phyloP scores from a whole-genome alignment of 64 coral and sea anemone genomes.

The Dendronephthya gigantea region DNA sequence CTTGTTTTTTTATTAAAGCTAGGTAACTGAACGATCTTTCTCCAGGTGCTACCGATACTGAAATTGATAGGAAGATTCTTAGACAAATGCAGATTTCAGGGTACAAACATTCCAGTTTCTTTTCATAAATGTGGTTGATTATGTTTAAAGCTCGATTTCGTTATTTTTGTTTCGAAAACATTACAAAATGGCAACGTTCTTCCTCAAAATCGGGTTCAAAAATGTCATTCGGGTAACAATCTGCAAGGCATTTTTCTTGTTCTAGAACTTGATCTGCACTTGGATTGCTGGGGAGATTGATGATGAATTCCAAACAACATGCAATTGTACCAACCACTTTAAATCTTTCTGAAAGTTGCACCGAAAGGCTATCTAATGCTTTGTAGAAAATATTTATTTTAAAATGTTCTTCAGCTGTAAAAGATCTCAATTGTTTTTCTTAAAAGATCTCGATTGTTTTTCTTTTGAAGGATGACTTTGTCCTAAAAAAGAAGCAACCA shows the following conservation, averaged over 20 bases:
- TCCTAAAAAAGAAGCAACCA: neutral
- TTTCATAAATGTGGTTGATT: neutral
- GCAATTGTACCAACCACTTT: neutral
- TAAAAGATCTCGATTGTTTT: neutral
- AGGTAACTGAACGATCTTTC: neutral
- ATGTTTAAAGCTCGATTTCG: neutral
- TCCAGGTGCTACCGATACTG: neutral
- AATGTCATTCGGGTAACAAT: neutral
- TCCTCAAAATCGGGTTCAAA: neutral
- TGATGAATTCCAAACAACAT: neutral
- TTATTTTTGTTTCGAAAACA: neutral
- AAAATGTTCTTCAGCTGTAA: neutral
- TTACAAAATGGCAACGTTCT: neutral
- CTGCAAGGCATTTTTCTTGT: neutral
- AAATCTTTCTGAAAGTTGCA: neutral
- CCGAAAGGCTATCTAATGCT: neutral
- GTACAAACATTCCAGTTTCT: neutral
- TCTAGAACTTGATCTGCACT: neutral
- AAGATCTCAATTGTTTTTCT: neutral
- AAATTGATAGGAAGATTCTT: neutral
- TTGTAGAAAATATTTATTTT: neutral
- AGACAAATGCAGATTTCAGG: neutral
- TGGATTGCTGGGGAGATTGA: neutral
- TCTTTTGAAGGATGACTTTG: neutral
- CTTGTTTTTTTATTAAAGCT: slow-evolving; percentile 2